These are phyloP conservation scores for Hofmannophila pseudospretella DNA, from an alignment of 2,888 invertebrate species.

Conservation along the genomic window DNA sequence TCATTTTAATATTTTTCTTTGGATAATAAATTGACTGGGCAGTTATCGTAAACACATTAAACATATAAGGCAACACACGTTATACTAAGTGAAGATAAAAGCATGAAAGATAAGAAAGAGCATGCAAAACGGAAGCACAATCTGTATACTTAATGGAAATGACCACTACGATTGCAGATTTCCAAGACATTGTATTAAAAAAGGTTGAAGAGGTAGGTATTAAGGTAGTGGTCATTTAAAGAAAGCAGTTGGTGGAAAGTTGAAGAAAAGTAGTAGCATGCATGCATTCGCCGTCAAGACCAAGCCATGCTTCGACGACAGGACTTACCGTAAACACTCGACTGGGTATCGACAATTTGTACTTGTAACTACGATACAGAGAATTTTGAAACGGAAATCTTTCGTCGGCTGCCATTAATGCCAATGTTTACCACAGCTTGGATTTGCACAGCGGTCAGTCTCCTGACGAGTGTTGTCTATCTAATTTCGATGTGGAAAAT, in stretches of 20 bases:
- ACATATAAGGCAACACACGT: no score
- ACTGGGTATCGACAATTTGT: conserved; percentile 71
- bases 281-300: conserved; percentile 30
- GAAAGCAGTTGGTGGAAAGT: conserved; percentile 46
- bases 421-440: conserved; percentile 38
- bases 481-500: no score
- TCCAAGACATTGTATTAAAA: not conserved
- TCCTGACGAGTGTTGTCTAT: no score
- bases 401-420: conserved; percentile 74
- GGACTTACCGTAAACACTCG: conserved; percentile 63
- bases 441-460: conserved; percentile 36
- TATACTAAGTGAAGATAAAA: conserved; percentile 25
- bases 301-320: conserved; percentile 56
- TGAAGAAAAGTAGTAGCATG: conserved; percentile 25
- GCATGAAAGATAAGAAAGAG: conserved; percentile 38
- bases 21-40: no score
- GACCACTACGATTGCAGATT: conserved; percentile 28
- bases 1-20: no score
- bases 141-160: conserved; percentile 25
- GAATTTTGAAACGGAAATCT: conserved; percentile 68
- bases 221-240: conserved; percentile 44
- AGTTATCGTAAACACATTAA: no score
- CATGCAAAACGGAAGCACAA: conserved; percentile 35
- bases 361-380: conserved; percentile 56
- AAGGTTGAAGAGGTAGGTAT: no score